phyloP scores from a whole-genome alignment of 2,888 invertebrate genomes.

The Gnatocerus cornutus region DNA sequence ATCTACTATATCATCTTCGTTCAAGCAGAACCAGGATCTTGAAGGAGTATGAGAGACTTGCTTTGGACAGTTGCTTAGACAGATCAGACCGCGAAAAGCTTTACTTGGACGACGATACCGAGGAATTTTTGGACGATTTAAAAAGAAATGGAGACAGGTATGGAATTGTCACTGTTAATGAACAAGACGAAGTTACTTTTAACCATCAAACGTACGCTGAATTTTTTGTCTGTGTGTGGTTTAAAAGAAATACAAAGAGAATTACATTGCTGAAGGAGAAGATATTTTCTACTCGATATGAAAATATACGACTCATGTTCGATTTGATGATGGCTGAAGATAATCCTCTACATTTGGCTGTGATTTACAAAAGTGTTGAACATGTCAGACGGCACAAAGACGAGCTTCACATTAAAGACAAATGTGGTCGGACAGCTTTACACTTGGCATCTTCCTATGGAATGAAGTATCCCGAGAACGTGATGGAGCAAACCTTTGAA shows the following conservation, averaged over 20 bases:
- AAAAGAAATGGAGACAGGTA: neutral
- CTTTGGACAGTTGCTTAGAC: neutral
- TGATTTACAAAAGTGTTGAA: neutral
- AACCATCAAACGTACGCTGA: slow-evolving; percentile 2
- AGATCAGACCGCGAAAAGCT: neutral
- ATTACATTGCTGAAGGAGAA: neutral
- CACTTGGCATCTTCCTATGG: slow-evolving; percentile 5
- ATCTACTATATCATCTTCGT: neutral
- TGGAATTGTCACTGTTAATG: slow-evolving; percentile 6
- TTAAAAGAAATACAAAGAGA: neutral
- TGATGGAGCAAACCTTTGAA: neutral
- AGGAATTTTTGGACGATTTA: neutral
- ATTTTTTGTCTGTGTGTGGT: slow-evolving; percentile 5
- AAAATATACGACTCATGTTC: slow-evolving; percentile 10
- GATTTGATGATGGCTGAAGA: slow-evolving; percentile 1
- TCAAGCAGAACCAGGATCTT: neutral
- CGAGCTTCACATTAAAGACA: neutral
- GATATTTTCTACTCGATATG: neutral
- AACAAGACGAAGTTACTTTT: neutral
- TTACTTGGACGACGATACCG: no score
- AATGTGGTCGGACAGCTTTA: neutral
- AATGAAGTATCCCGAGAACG: neutral
- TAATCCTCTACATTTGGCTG: neutral
- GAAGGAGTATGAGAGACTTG: neutral
- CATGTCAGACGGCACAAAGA: neutral